These are phyloP conservation scores for Tetrao urogallus DNA, from an alignment of 2,113 vertebrate species.

Conservation along the genomic window DNA sequence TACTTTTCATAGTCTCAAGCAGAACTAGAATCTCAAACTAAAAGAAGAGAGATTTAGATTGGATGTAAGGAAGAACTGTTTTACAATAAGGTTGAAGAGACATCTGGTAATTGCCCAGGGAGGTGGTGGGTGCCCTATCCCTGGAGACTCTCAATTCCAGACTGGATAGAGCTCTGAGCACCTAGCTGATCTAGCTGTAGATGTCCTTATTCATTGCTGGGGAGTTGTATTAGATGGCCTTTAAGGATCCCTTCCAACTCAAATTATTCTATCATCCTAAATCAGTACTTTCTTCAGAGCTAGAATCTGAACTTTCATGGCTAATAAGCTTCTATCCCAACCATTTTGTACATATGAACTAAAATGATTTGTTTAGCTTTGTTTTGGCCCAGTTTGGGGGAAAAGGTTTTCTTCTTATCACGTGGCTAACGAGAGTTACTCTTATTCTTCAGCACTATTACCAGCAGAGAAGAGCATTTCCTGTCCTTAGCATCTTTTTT, in stretches of 20 bases:
- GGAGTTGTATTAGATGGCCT: too few species aligned
- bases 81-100: too few species aligned
- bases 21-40: neutral
- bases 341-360: neutral
- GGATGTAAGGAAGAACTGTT: too few species aligned
- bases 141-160: too few species aligned
- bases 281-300: neutral
- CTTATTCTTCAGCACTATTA: constrained; percentile 13
- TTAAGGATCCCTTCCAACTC: too few species aligned
- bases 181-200: too few species aligned
- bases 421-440: neutral
- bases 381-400: neutral
- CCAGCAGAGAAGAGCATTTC: constrained; percentile 40
- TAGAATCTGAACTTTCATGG: neutral
- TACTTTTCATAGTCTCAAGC: neutral
- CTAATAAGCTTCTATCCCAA: neutral
- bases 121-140: too few species aligned
- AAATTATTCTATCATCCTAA: neutral
- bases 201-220: too few species aligned
- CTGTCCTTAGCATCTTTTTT: constrained; percentile 27
- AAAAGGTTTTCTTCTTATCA: neutral
- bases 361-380: neutral
- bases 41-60: too few species aligned
- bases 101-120: too few species aligned
- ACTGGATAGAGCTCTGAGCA: too few species aligned